phyloP scores from a whole-genome alignment of 2,113 vertebrate genomes.

The Oxyura jamaicensis region DNA sequence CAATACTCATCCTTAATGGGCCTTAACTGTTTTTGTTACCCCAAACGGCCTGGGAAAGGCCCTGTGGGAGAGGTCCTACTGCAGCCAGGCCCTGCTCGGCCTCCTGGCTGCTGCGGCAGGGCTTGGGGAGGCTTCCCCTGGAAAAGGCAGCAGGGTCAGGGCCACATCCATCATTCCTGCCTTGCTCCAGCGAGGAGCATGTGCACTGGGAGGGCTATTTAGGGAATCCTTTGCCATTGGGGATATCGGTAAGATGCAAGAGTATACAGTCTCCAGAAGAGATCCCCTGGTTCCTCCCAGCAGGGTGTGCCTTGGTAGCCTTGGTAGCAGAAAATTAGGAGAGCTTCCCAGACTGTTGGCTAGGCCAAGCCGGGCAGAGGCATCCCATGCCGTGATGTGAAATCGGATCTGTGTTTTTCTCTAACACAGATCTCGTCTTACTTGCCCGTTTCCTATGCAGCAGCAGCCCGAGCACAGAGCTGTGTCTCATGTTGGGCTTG shows the following conservation, averaged over 20 bases:
- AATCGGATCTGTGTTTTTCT: neutral
- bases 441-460: neutral
- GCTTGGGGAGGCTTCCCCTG: accelerated
- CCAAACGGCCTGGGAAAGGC: neutral
- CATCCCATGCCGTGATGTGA: neutral
- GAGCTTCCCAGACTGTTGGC: neutral
- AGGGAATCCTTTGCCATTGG: neutral
- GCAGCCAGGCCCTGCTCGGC: accelerated
- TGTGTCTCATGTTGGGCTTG: neutral
- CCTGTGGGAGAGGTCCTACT: neutral
- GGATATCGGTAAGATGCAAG: neutral
- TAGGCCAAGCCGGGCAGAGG: neutral
- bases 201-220: neutral
- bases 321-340: neutral
- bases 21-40: neutral
- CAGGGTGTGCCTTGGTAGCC: accelerated
- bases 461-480: neutral
- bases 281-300: neutral
- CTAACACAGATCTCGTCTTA: neutral
- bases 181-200: accelerated
- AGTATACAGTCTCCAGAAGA: neutral
- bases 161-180: accelerated
- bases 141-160: neutral
- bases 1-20: neutral
- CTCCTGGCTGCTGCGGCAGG: accelerated